Base-by-base conservation (phyloP, 23 tunicate genomes). In the Botrylloides violaceus region DNA sequence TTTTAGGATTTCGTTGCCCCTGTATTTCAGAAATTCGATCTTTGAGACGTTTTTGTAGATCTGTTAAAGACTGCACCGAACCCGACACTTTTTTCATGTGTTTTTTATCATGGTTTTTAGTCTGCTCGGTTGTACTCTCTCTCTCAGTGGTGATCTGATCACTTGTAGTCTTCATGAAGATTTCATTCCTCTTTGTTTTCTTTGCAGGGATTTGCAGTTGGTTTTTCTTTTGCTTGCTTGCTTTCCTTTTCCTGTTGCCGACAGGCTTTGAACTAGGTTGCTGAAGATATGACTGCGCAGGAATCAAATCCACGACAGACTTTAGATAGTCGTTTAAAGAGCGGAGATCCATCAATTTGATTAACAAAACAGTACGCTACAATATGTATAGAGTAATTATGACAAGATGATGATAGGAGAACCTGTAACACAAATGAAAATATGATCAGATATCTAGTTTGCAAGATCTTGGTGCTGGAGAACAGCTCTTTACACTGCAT, bases 271-370 rank as follows among this genome's bases (percentile, higher is more conserved):
- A 9, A 24, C 64, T 28, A 20, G 28, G 12, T 34, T 75, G 63
- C 33, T 34, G 35, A 35, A 78, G 32, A 36, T 70, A 78, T 6
- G 76, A 75, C 25, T 58, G 75, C 22, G 53, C 15, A 21, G 89
- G 82, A 3, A 83, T 59, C 77, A 83, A 37, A 22, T 68, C 77
- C 6, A 83, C 22, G n/a, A 75, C 82, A 25, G 81, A 68, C 47
- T 83, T 79, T 48, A 83, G 76, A 76, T 83, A 83, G 9, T 32
- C 35, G 36, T 83, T 83, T 29, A 82, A 60, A 25, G 65, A 29
- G 21, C 1, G 65, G 12, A 43, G 53, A 15, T 43, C 53, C 53
- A 43, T 43, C 53, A 15, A 9, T 43, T 43, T n/a, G n/a, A n/a
- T n/a, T n/a, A n/a, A n/a, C n/a, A n/a, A n/a, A n/a, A n/a, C n/a